These are phyloP conservation scores for Sphyrna mokarran DNA, from an alignment of 2,113 vertebrate genomes.

Conservation along the genomic window DNA sequence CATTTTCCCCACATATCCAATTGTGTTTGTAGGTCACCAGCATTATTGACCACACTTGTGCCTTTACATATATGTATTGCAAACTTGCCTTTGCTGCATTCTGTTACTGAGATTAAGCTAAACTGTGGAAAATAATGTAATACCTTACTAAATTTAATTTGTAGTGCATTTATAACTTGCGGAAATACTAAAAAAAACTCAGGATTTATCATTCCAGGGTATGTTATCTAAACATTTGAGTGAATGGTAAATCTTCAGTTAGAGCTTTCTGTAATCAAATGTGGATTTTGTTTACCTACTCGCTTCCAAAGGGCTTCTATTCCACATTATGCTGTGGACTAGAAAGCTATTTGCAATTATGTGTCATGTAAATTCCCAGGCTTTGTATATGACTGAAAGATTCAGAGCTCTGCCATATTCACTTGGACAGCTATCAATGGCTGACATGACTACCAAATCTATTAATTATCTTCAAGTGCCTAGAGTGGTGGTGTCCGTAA, in stretches of 20 bases:
- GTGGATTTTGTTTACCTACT: not conserved
- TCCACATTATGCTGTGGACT: not conserved
- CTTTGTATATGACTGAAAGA: not conserved
- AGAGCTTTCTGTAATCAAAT: slow-evolving; percentile 6
- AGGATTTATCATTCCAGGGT: not conserved
- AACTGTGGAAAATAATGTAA: not conserved
- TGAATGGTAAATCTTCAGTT: slow-evolving; percentile 9
- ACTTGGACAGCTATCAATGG: not conserved
- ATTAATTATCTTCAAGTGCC: not conserved
- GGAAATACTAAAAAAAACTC: not conserved
- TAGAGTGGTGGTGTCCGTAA: not conserved
- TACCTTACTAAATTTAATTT: not conserved
- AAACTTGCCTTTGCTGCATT: not conserved
- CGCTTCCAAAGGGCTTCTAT: not conserved
- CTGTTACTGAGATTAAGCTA: not conserved
- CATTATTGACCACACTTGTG: not conserved
- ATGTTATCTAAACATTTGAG: not conserved
- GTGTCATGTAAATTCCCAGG: slow-evolving; percentile 13
- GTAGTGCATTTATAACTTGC: not conserved
- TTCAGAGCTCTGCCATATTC: slow-evolving; percentile 13
- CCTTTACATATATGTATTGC: not conserved
- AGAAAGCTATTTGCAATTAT: not conserved
- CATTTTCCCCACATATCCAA: no score
- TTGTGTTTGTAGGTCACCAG: not conserved
- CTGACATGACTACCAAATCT: not conserved